Conservation (phyloP, 2,888 invertebrate species). For the Sipha maydis region DNA sequence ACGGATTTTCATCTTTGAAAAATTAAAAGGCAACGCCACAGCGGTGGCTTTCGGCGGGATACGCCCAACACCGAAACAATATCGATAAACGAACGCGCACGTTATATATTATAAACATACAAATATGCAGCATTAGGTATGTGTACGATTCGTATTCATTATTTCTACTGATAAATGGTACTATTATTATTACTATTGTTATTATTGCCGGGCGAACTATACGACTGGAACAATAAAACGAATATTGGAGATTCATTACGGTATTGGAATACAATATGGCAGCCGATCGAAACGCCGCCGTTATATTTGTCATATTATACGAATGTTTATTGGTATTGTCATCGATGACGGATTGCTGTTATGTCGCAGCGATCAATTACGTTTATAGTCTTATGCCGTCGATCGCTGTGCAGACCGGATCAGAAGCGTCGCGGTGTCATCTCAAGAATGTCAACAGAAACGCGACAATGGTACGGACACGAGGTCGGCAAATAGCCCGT, state of each 20-base stretch:
- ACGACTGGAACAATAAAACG: neutral
- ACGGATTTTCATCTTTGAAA: neutral
- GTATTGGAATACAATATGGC: neutral
- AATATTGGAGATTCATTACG: neutral
- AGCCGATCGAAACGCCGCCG: neutral
- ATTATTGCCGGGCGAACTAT: neutral
- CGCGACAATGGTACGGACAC: too few species aligned
- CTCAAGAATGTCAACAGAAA: neutral
- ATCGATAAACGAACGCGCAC: too few species aligned
- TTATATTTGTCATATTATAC: neutral
- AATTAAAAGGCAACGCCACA: neutral
- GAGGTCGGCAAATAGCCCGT: too few species aligned
- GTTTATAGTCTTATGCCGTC: neutral
- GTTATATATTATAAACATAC: too few species aligned
- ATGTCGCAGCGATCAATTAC: neutral
- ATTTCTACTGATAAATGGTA: neutral
- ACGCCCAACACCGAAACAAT: too few species aligned
- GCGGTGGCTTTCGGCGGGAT: too few species aligned
- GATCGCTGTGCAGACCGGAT: neutral
- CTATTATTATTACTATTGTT: neutral
- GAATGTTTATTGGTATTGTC: neutral
- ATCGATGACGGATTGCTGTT: neutral
- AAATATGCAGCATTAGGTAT: too few species aligned
- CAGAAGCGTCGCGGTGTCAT: neutral
- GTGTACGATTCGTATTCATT: neutral